Evolutionary conservation across 37 sponge, comb jelly and placozoan genomes (phyloP).

Genomic region (Theonella swinhoei): DNA sequence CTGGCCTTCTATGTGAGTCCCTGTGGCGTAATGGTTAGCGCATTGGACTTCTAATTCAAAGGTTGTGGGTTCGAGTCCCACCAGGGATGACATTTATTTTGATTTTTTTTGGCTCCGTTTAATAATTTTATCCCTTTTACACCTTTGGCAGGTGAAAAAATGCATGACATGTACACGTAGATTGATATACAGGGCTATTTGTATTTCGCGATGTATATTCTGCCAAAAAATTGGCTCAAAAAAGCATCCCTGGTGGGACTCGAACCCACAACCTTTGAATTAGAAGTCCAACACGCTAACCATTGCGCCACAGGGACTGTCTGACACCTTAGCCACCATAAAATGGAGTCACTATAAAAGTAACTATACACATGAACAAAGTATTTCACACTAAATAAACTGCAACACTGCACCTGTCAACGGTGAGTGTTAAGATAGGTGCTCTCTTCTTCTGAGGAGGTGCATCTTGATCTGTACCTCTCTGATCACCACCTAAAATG

Average conservation of each 20-base stretch:
- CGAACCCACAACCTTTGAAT: conserved; percentile 87
- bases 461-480: not conserved
- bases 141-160: too few relatives aligned
- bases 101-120: too few relatives aligned
- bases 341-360: too few relatives aligned
- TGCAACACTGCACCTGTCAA: too few relatives aligned
- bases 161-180: too few relatives aligned
- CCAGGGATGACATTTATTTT: not conserved
- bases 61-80: not conserved
- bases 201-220: too few relatives aligned
- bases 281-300: conserved; percentile 77
- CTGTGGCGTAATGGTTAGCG: not conserved
- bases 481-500: not conserved
- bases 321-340: not conserved
- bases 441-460: conserved; percentile 60
- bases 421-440: conserved; percentile 59
- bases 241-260: conserved; percentile 79
- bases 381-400: too few relatives aligned
- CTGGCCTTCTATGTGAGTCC: not conserved
- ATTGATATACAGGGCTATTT: too few relatives aligned
- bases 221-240: too few relatives aligned
- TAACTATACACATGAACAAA: too few relatives aligned
- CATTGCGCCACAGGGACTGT: conserved; percentile 78
- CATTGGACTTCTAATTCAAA: not conserved
- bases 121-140: too few relatives aligned